Evolutionary conservation across 1,140 invertebrate genomes (phyloP), one percentile per base, ranked within the genome.

Genomic region (Papilio xuthus): DNA sequence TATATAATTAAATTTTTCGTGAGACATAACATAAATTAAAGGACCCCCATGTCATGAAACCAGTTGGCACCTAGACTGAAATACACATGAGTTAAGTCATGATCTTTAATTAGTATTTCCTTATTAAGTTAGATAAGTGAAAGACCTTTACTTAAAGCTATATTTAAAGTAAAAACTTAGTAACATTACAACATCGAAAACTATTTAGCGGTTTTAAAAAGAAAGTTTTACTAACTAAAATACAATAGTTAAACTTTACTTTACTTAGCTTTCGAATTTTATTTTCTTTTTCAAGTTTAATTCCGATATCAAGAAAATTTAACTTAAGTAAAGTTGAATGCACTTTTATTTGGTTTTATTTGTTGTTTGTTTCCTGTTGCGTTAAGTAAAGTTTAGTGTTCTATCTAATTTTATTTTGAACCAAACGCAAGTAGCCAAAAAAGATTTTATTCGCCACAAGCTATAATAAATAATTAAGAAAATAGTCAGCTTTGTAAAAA

Each of bases 261-360:
- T 8, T 26, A 60, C 56, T 67, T 67, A 67, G 60, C 13, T 13
- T 10, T 28, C 6, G 12, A 26, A 67, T 26, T 15, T 67, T 28
- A 67, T 67, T 32, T 32, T 67, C 28, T 67, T 67, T 28, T 18
- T 28, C 23, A 67, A 67, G 13, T 67, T 28, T 67, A 67, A 67
- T 67, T 67, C 60, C 60, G 28, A 67, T 67, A 67, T 67, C 60
- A 15, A 67, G 47, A 50, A 32, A 28, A 28, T 67, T 9, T 60
- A 67, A 67, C 60, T 26, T 67, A 32, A 67, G 60, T 26, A 26
- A 32, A 67, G 4, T 67, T 32, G 26, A 67, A 67, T 67, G 13
- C 26, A 18, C 60, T 67, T 67, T 67, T 67, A 67, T 67, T 67
- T 67, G 56, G 10, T 63, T 63, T 63, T 28, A 63, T 28, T 63